A percentile compares a stretch with the other conserved stretches of the same genome.
These are phyloP conservation scores for Tenthredo distinguenda DNA, from an alignment of 2,888 invertebrate genomes.

Conservation along the genomic window DNA sequence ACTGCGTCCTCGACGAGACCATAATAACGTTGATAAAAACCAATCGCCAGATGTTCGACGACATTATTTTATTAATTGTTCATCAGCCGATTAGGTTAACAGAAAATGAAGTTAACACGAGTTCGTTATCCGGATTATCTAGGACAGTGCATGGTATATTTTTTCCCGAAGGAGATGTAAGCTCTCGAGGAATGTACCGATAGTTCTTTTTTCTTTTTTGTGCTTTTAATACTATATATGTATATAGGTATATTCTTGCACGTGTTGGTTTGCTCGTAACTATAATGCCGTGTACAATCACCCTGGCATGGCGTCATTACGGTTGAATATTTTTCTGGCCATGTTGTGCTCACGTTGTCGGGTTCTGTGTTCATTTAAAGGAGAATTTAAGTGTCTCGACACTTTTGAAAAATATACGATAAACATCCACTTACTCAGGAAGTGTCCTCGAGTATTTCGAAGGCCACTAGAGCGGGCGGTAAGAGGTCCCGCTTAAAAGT, in stretches of 20 bases:
- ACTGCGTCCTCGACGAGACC: not conserved
- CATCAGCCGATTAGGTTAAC: not conserved
- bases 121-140: not conserved
- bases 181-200: slow-evolving; percentile 14
- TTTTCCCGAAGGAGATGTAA: not conserved
- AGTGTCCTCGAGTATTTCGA: slow-evolving; percentile 32
- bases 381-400: slow-evolving; percentile 36
- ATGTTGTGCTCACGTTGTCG: slow-evolving; percentile 38
- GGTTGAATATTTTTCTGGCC: slow-evolving; percentile 60
- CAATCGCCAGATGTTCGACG: not conserved
- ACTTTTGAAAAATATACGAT: slow-evolving; percentile 33
- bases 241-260: not conserved
- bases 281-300: slow-evolving; percentile 16
- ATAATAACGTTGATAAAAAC: not conserved
- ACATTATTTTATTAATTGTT: not conserved
- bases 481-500: slow-evolving; percentile 4
- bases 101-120: not conserved
- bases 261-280: slow-evolving; percentile 12
- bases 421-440: slow-evolving; percentile 38
- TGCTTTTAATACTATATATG: not conserved
- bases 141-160: not conserved
- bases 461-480: slow-evolving; percentile 3
- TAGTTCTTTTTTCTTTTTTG: not conserved
- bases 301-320: slow-evolving; percentile 56
- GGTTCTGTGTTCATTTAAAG: slow-evolving; percentile 22